phyloP scores from a whole-genome alignment of 2,797 vertebrate species.

The Trachurus trachurus region DNA sequence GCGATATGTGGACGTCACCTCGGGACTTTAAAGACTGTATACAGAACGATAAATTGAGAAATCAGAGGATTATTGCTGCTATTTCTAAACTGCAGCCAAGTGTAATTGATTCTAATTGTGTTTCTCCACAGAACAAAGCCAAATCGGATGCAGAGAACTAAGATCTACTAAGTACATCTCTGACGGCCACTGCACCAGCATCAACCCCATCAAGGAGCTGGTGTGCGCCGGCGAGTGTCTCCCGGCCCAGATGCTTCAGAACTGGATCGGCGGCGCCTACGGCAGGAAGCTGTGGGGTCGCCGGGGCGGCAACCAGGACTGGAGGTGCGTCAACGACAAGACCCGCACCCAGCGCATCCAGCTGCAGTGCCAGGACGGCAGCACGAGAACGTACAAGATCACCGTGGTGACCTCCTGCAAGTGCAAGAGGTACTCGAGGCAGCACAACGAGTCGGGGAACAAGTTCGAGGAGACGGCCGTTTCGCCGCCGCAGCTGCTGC shows the following conservation, averaged over 20 bases:
- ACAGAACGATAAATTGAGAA: too few species aligned
- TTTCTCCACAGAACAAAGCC: slow-evolving; percentile 85
- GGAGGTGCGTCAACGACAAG: slow-evolving; percentile 97
- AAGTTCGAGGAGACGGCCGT: slow-evolving; percentile 89
- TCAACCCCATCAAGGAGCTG: slow-evolving; percentile 96
- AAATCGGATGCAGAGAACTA: slow-evolving; percentile 95
- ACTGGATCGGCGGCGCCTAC: slow-evolving; percentile 95
- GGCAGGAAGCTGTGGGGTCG: slow-evolving; percentile 93
- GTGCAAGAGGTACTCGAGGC: slow-evolving; percentile 94
- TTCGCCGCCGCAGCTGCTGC: slow-evolving; percentile 85
- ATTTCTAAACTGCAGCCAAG: background rate
- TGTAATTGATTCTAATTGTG: background rate
- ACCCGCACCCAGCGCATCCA: slow-evolving; percentile 95
- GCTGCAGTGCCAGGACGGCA: slow-evolving; percentile 95
- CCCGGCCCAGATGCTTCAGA: slow-evolving; percentile 94
- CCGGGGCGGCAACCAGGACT: slow-evolving; percentile 89
- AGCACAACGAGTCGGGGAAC: slow-evolving; percentile 95
- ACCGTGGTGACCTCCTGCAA: slow-evolving; percentile 96
- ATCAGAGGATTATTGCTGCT: background rate
- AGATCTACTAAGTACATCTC: slow-evolving; percentile 99
- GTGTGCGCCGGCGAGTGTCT: slow-evolving; percentile 97
- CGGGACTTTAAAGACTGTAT: too few species aligned
- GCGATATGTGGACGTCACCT: too few species aligned
- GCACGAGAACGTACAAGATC: slow-evolving; percentile 95
- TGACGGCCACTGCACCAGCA: slow-evolving; percentile 97